Conservation (phyloP, 53 echinoderm and acorn worm species). For the Astropecten irregularis region DNA sequence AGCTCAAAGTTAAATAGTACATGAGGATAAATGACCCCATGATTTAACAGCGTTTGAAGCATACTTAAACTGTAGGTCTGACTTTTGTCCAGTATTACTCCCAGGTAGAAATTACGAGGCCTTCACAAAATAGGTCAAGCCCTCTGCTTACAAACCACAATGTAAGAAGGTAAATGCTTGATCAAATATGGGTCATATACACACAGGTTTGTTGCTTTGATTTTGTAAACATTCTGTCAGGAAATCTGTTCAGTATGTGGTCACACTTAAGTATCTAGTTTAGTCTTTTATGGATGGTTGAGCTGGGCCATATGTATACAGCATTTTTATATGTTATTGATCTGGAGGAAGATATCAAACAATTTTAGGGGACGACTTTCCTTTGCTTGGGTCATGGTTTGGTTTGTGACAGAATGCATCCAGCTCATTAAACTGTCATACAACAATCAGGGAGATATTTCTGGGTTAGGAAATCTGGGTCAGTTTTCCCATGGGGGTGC, state of each 20-base stretch:
- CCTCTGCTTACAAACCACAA: background rate
- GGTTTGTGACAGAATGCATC: background rate
- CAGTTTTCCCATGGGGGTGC: slow-evolving; percentile 26
- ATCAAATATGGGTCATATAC: background rate
- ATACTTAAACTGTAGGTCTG: no score
- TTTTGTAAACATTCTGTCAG: slow-evolving; percentile 26
- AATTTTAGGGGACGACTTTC: background rate
- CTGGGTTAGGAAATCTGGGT: slow-evolving; percentile 34
- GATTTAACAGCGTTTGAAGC: no score
- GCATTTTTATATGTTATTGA: background rate
- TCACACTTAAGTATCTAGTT: slow-evolving; percentile 11
- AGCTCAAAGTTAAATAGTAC: no score
- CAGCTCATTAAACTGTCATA: slow-evolving; percentile 21
- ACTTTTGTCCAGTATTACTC: no score
- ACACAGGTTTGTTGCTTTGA: background rate
- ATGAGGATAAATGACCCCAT: no score
- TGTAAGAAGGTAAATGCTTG: background rate
- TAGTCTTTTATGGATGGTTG: slow-evolving; percentile 3
- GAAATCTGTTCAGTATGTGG: slow-evolving; percentile 7
- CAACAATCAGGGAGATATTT: background rate
- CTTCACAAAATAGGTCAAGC: background rate
- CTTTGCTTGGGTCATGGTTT: background rate
- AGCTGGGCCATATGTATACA: background rate
- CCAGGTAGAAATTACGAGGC: background rate
- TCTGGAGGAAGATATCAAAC: background rate